Evolutionary conservation across 2,888 invertebrate species (phyloP).

Genomic region (Melanostoma mellinum): DNA sequence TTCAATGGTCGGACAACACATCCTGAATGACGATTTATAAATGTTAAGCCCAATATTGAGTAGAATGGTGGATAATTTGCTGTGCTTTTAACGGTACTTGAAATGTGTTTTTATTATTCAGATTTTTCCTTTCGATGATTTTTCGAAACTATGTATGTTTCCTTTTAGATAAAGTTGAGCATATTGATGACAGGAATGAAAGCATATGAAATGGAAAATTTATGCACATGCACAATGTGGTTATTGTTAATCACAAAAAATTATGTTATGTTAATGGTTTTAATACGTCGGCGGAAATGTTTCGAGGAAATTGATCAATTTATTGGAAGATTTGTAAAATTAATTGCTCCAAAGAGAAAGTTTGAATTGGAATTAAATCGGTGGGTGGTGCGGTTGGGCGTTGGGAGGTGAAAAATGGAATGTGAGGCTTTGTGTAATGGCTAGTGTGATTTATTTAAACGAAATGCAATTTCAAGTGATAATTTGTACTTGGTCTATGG

Average conservation of each 20-base stretch:
- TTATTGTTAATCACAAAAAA: slow-evolving; percentile 51
- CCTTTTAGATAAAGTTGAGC: slow-evolving; percentile 51
- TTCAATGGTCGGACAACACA: slow-evolving; percentile 12
- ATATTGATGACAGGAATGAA: slow-evolving; percentile 40
- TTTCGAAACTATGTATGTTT: slow-evolving; percentile 49
- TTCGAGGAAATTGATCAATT: slow-evolving; percentile 14
- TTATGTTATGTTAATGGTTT: slow-evolving; percentile 18
- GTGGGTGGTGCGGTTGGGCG: no score
- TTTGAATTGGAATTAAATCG: slow-evolving; percentile 2
- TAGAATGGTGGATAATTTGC: slow-evolving; percentile 5
- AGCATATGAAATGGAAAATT: slow-evolving; percentile 17
- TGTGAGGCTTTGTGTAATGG: no score
- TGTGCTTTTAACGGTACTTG: slow-evolving; percentile 11
- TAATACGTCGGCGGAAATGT: background rate
- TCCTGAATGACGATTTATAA: slow-evolving; percentile 25
- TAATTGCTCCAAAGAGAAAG: background rate
- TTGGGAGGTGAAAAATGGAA: no score
- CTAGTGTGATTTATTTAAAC: background rate
- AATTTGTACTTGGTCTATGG: no score
- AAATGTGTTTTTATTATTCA: slow-evolving; percentile 45
- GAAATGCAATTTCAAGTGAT: background rate
- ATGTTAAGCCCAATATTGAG: slow-evolving; percentile 17
- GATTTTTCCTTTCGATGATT: slow-evolving; percentile 31
- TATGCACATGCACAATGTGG: slow-evolving; percentile 21
- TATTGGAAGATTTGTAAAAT: slow-evolving; percentile 3